Conservation (phyloP, 2,113 vertebrate genomes). For the Haemorhous mexicanus region DNA sequence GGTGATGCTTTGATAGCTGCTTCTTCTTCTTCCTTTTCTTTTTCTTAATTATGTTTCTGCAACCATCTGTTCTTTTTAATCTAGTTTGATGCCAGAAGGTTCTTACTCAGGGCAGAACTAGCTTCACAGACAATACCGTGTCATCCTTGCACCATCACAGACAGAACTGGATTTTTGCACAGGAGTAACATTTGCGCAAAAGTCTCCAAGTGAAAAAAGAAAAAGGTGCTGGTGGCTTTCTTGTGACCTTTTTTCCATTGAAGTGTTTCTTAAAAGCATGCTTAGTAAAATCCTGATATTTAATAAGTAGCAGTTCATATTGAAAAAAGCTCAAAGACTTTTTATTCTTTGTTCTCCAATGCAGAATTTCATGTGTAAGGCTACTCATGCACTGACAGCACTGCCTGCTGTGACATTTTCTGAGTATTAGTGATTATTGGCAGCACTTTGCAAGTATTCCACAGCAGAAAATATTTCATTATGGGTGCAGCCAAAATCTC, state of each 20-base stretch:
- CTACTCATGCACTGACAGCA: not conserved
- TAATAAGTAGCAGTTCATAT: not conserved
- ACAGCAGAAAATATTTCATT: not conserved
- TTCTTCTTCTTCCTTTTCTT: not conserved
- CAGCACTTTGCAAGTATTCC: not conserved
- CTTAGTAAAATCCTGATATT: not conserved
- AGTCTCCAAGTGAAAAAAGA: not conserved
- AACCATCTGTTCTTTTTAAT: conserved; percentile 7
- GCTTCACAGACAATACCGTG: not conserved
- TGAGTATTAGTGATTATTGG: not conserved
- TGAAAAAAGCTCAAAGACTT: not conserved
- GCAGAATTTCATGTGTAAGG: not conserved
- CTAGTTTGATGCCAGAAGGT: not conserved
- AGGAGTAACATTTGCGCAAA: not conserved
- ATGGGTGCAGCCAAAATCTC: not conserved
- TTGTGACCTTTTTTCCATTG: not conserved
- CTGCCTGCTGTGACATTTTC: not conserved
- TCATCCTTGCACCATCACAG: not conserved
- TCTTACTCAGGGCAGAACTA: not conserved
- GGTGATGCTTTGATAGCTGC: not conserved
- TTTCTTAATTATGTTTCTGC: not conserved
- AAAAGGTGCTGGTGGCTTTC: not conserved
- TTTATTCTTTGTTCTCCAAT: not conserved
- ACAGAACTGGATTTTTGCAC: not conserved
- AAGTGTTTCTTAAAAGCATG: not conserved